Base-by-base conservation (phyloP, 1,140 invertebrate genomes). In the Drosophila simulans region DNA sequence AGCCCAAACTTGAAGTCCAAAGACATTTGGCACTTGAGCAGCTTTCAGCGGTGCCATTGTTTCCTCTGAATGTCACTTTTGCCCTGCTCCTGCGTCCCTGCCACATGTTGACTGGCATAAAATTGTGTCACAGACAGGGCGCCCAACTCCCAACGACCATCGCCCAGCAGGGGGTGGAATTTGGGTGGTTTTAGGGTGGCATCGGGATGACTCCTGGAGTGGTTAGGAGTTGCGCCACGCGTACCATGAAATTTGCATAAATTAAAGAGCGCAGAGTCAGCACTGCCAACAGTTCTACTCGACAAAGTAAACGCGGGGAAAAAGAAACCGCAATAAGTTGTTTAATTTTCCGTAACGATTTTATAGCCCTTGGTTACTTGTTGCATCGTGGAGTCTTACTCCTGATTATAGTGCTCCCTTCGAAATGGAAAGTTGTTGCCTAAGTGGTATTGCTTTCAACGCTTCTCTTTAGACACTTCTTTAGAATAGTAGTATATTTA, bases 201-300 rank as follows among this genome's bases (percentile, higher is more conserved):
- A 11, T 45, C 10, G 5, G 39, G 39, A n/a, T 42, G 15, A 8
- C 15, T 42, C 15, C 35, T 4, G 40, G n/a, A 31, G 31, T 15
- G 49, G 34, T 17, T 17, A 52, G 77, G 53, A 56, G 52, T 55
- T 48, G 52, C 27, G 76, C 75, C 83, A 88, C 79, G 83, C 83
- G 83, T 80, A 83, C 79, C 83, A 88, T 88, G 68, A 88, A 83
- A 88, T 88, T 88, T 88, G 57, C 83, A 88, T 88, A 88, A 80
- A 88, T 88, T 88, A 89, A 88, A 71, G 63, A 69, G 53, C 48
- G 63, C 77, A 60, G 45, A 64, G 55, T 69, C 66, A 80, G 68
- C 72, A 25, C 42, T 49, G 72, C 53, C 76, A 74, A 55, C 62
- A 49, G 43, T 35, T 27, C 42, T 51, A 13, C 4, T 15, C 12